Conservation (phyloP, 2,113 vertebrate genomes). For the Bothrops jararaca region DNA sequence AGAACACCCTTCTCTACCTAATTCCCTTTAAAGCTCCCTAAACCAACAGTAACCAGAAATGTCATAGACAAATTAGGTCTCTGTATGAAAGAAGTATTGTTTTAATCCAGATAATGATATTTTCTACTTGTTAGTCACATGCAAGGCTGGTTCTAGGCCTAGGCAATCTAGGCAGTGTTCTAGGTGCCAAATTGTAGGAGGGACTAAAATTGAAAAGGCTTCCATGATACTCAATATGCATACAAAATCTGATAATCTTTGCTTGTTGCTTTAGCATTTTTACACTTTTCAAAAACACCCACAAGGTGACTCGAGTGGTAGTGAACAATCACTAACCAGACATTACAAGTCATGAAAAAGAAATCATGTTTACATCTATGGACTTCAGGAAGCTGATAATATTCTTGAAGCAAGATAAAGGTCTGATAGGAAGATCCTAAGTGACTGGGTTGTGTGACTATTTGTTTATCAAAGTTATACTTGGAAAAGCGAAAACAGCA, state of each 20-base stretch:
- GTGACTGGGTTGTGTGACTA: background rate
- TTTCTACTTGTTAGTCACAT: background rate
- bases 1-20: background rate
- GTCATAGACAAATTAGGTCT: background rate
- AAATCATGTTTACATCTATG: background rate
- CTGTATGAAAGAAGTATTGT: background rate
- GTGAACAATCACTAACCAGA: background rate
- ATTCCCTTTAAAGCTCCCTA: background rate
- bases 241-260: background rate
- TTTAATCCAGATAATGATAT: background rate
- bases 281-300: background rate
- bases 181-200: background rate
- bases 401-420: background rate
- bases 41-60: background rate
- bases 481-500: background rate
- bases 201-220: background rate
- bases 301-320: background rate
- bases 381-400: background rate
- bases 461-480: background rate
- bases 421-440: background rate
- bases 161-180: background rate
- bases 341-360: background rate
- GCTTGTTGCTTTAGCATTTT: background rate
- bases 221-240: background rate
- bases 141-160: background rate